phyloP scores from a whole-genome alignment of 2,888 invertebrate genomes.

The Acleris cristana region DNA sequence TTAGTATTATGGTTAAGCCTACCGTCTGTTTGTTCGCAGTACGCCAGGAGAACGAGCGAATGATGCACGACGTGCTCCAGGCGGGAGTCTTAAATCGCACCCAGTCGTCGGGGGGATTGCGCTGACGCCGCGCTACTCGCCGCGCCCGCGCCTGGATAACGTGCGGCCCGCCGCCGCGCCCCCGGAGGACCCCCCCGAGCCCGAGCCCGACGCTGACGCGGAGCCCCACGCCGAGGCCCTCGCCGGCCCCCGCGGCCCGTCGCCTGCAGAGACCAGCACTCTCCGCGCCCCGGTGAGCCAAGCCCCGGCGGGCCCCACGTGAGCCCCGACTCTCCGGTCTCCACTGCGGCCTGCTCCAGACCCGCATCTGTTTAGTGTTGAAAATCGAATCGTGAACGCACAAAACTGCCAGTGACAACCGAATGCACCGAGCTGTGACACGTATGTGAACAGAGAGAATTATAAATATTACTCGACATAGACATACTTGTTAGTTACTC shows the following conservation, averaged over 20 bases:
- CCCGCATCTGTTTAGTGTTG: conserved; percentile 33
- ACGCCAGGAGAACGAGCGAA: conserved; percentile 94
- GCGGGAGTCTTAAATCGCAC: conserved; percentile 82
- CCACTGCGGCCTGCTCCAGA: conserved; percentile 31
- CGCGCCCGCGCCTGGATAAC: conserved; percentile 76
- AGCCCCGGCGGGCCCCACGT: conserved; percentile 53
- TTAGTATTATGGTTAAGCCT: conserved; percentile 64
- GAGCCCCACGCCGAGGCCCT: conserved; percentile 42
- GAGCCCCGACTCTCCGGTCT: conserved; percentile 48
- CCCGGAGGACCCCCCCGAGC: conserved; percentile 64
- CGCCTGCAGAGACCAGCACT: conserved; percentile 28
- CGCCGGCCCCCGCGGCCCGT: conserved; percentile 40
- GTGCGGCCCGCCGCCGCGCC: conserved; percentile 78
- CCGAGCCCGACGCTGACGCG: conserved; percentile 8
- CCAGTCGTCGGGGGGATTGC: conserved; percentile 81
- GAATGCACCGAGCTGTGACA: conserved; percentile 46
- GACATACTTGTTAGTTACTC: conserved; percentile 52
- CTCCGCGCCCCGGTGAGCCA: conserved; percentile 50
- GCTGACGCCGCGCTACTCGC: conserved; percentile 82
- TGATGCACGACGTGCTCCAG: conserved; percentile 91
- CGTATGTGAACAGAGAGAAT: conserved; percentile 60
- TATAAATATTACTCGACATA: conserved; percentile 43
- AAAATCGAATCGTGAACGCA: conserved; percentile 49
- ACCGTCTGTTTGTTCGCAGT: conserved; percentile 85
- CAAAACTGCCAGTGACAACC: conserved; percentile 44